These are phyloP conservation scores for Hyperoplus lanceolatus DNA, from an alignment of 2,797 vertebrate species.

Conservation along the genomic window DNA sequence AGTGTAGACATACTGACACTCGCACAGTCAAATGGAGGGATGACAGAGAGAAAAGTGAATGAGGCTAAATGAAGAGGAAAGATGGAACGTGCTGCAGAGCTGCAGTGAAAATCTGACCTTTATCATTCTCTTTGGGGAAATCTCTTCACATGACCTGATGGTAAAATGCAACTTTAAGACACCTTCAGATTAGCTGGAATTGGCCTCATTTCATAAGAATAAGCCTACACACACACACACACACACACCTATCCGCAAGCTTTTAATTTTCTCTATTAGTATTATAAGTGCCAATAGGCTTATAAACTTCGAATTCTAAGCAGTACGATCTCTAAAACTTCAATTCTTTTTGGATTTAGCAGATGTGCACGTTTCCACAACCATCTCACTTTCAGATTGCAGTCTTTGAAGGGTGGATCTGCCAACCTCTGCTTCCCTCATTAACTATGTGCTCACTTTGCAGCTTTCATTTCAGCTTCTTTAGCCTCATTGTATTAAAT, in stretches of 20 bases:
- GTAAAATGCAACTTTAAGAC: conserved; percentile 60
- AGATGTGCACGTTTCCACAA: conserved; percentile 55
- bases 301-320: conserved; percentile 61
- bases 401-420: conserved; percentile 43
- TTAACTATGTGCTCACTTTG: conserved; percentile 26
- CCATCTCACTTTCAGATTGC: conserved; percentile 27
- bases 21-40: conserved; percentile 22
- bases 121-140: conserved; percentile 63
- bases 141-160: conserved; percentile 48
- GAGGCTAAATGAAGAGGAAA: conserved; percentile 13
- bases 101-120: conserved; percentile 43
- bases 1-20: conserved; percentile 27
- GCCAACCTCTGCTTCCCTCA: conserved; percentile 16
- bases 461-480: conserved; percentile 25
- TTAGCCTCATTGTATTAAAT: conserved; percentile 17
- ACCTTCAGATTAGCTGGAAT: conserved; percentile 70
- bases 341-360: conserved; percentile 56
- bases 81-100: conserved; percentile 19
- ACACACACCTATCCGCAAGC: conserved; percentile 8
- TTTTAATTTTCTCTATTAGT: conserved; percentile 41
- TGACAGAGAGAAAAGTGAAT: background rate
- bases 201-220: conserved; percentile 67
- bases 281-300: conserved; percentile 52
- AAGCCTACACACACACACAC: background rate
- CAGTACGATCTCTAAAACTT: conserved; percentile 58